A percentile compares a stretch with the other conserved stretches of the same genome.
Evolutionary conservation across 2,113 vertebrate genomes (phyloP).

Genomic region (Haemorhous mexicanus): DNA sequence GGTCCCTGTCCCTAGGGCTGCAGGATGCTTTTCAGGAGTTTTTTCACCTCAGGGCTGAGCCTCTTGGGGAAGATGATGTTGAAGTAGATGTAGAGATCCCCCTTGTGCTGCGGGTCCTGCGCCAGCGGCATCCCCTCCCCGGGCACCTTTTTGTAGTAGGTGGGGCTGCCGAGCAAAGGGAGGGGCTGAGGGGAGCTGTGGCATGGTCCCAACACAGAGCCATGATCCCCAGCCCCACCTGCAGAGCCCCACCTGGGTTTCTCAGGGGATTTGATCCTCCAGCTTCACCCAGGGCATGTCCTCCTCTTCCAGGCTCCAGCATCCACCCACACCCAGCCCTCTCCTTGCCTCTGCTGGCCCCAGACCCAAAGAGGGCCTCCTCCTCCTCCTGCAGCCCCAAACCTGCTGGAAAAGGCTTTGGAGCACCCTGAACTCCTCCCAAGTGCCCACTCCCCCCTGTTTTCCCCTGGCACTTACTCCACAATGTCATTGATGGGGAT

Average conservation of each 20-base stretch:
- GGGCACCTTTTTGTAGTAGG: constrained; percentile 83
- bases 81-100: constrained; percentile 87
- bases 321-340: background rate
- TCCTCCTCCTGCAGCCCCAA: background rate
- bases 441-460: rapidly evolving
- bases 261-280: background rate
- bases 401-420: background rate
- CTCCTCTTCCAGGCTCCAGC: background rate
- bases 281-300: background rate
- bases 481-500: constrained; percentile 92
- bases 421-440: background rate
- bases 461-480: constrained; percentile 75
- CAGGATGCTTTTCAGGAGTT: constrained; percentile 77
- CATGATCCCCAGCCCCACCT: rapidly evolving
- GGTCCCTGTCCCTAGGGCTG: background rate
- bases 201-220: rapidly evolving
- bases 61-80: constrained; percentile 83
- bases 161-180: constrained; percentile 72
- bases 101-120: constrained; percentile 72
- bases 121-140: constrained; percentile 89
- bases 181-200: background rate
- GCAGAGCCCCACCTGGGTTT: rapidly evolving
- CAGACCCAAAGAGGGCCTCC: rapidly evolving
- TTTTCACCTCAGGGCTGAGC: constrained; percentile 80
- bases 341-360: background rate